Conservation (phyloP, 2,888 invertebrate species). For the Agrilus cyanescens region DNA sequence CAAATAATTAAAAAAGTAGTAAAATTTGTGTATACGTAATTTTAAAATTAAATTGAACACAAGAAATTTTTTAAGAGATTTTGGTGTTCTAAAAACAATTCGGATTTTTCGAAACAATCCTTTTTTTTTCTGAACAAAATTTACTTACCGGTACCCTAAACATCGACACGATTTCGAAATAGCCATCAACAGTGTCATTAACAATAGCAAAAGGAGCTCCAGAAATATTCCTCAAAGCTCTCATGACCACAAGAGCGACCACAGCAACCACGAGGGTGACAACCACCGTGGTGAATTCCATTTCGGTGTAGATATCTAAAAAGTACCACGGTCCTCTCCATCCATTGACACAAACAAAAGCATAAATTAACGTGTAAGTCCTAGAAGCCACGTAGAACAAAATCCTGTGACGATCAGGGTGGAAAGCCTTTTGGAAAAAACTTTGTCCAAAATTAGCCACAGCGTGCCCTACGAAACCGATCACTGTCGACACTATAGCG, state of each 20-base stretch:
- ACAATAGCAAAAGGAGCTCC: slow-evolving; percentile 72
- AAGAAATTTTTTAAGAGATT: too few species aligned
- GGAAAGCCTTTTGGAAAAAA: slow-evolving; percentile 43
- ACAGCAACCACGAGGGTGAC: slow-evolving; percentile 55
- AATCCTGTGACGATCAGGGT: slow-evolving; percentile 57
- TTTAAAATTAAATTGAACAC: too few species aligned
- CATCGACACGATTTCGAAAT: slow-evolving; percentile 77
- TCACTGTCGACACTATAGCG: slow-evolving; percentile 52
- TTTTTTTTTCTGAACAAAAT: too few species aligned
- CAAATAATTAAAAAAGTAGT: too few species aligned
- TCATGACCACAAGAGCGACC: slow-evolving; percentile 53
- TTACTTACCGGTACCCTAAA: slow-evolving; percentile 67
- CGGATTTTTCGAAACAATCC: too few species aligned
- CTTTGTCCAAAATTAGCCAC: slow-evolving; percentile 57
- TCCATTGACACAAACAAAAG: slow-evolving; percentile 71
- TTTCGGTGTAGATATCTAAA: slow-evolving; percentile 59
- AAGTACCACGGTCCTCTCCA: slow-evolving; percentile 79
- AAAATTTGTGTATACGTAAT: too few species aligned
- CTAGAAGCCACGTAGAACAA: slow-evolving; percentile 60
- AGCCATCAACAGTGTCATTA: slow-evolving; percentile 62
- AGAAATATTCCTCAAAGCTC: slow-evolving; percentile 65
- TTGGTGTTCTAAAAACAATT: too few species aligned
- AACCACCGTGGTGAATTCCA: slow-evolving; percentile 45
- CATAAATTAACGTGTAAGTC: slow-evolving; percentile 62
- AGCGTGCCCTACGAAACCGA: slow-evolving; percentile 61